phyloP scores from a whole-genome alignment of 2,888 invertebrate genomes.

The Tetheella fluctuosa region DNA sequence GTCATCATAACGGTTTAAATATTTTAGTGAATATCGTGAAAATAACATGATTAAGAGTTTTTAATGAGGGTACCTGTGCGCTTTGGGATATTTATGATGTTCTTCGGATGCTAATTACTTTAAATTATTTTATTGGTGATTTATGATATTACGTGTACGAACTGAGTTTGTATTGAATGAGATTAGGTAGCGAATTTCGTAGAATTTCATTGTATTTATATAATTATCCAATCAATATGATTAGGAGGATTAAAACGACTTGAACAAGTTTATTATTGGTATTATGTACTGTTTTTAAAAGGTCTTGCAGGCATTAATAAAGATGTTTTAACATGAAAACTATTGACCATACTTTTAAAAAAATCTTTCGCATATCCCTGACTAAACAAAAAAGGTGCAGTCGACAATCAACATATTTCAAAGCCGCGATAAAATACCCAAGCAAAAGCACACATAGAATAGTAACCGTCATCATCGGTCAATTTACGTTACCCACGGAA shows the following conservation, averaged over 20 bases:
- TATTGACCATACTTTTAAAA: neutral
- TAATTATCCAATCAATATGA: too few species aligned
- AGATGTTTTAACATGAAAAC: too few species aligned
- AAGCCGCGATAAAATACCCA: neutral
- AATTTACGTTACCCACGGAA: slow-evolving; percentile 7
- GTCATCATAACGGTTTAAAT: neutral
- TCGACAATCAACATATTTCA: neutral
- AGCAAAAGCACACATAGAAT: slow-evolving; percentile 9
- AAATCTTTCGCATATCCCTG: neutral
- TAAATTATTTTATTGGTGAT: neutral
- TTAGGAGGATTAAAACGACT: neutral
- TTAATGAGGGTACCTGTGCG: slow-evolving; percentile 1
- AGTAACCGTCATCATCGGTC: slow-evolving; percentile 15
- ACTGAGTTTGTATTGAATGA: too few species aligned
- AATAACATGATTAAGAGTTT: neutral
- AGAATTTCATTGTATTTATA: too few species aligned
- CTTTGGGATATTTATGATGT: neutral
- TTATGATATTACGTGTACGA: too few species aligned
- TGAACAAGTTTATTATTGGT: neutral
- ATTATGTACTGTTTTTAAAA: neutral
- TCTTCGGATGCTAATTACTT: neutral
- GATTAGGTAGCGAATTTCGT: too few species aligned
- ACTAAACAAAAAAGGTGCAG: slow-evolving; percentile 1
- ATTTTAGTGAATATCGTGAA: neutral
- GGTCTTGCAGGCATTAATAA: neutral